Conservation (phyloP, 2,888 invertebrate species). For the Artemia sinica region DNA sequence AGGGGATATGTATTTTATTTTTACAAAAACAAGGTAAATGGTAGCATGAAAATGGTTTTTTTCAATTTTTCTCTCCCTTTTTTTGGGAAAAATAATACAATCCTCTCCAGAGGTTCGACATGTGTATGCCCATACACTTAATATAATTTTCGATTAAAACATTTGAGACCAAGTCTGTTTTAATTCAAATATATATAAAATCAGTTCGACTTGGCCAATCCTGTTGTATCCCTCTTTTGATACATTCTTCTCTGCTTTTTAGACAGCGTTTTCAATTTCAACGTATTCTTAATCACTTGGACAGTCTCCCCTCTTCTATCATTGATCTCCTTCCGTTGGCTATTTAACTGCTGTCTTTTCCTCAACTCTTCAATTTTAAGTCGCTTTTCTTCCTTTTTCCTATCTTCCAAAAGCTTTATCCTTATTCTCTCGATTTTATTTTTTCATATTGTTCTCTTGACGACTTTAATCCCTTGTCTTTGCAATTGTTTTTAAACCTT, state of each 20-base stretch:
- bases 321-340: slow-evolving; percentile 29
- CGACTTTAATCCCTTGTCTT: slow-evolving; percentile 21
- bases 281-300: slow-evolving; percentile 27
- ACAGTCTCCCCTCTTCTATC: slow-evolving; percentile 29
- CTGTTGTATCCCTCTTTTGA: slow-evolving; percentile 25
- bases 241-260: slow-evolving; percentile 30
- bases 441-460: slow-evolving; percentile 19
- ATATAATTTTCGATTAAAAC: too few relatives aligned
- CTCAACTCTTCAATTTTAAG: slow-evolving; percentile 21
- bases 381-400: slow-evolving; percentile 21
- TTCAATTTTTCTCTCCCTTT: too few relatives aligned
- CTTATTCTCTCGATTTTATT: slow-evolving; percentile 17
- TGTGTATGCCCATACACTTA: too few relatives aligned
- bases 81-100: too few relatives aligned
- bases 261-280: slow-evolving; percentile 32
- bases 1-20: too few relatives aligned
- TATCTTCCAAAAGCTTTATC: slow-evolving; percentile 22
- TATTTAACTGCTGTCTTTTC: slow-evolving; percentile 28
- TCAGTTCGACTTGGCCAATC: too few relatives aligned
- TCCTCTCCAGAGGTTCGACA: too few relatives aligned
- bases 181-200: too few relatives aligned
- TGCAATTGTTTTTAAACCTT: slow-evolving; percentile 19
- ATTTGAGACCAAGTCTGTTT: too few relatives aligned
- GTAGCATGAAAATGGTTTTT: too few relatives aligned
- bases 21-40: too few relatives aligned